Evolutionary conservation across 2,888 invertebrate species (phyloP).

Genomic region (Laothoe populi): DNA sequence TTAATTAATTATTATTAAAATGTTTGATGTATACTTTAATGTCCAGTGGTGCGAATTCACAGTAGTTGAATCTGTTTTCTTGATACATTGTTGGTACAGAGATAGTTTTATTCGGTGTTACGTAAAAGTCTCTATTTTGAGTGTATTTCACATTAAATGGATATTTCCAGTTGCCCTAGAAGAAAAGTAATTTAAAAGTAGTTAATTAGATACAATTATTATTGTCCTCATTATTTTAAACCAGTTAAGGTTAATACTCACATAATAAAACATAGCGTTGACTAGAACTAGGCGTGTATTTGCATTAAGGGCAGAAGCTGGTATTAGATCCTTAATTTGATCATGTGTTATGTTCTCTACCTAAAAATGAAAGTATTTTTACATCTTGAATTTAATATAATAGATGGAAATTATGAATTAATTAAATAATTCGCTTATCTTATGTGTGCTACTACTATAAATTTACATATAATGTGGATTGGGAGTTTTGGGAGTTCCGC

Average conservation of each 20-base stretch:
- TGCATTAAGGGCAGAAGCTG: slow-evolving; percentile 38
- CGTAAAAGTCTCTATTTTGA: slow-evolving; percentile 39
- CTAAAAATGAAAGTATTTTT: slow-evolving; percentile 40
- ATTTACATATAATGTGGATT: too few relatives aligned
- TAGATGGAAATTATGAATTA: neutral
- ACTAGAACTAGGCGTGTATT: slow-evolving; percentile 50
- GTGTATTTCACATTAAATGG: slow-evolving; percentile 44
- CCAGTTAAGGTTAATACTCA: slow-evolving; percentile 36
- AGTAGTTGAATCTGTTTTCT: slow-evolving; percentile 38
- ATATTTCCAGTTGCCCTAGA: slow-evolving; percentile 43
- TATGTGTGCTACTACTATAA: too few relatives aligned
- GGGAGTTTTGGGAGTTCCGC: too few relatives aligned
- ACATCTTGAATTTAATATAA: neutral
- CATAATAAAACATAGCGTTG: slow-evolving; percentile 59
- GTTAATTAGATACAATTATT: neutral
- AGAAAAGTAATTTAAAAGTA: neutral
- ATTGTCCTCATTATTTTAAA: neutral
- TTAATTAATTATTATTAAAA: too few relatives aligned
- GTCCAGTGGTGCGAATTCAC: slow-evolving; percentile 30
- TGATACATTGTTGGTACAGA: slow-evolving; percentile 47
- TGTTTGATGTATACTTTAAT: slow-evolving; percentile 33
- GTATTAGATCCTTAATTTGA: slow-evolving; percentile 52
- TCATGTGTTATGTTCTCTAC: slow-evolving; percentile 49
- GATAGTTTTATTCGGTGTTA: slow-evolving; percentile 36
- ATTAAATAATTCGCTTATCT: too few relatives aligned